phyloP scores from a whole-genome alignment of 2,888 invertebrate species.

The Anthrax anthrax region DNA sequence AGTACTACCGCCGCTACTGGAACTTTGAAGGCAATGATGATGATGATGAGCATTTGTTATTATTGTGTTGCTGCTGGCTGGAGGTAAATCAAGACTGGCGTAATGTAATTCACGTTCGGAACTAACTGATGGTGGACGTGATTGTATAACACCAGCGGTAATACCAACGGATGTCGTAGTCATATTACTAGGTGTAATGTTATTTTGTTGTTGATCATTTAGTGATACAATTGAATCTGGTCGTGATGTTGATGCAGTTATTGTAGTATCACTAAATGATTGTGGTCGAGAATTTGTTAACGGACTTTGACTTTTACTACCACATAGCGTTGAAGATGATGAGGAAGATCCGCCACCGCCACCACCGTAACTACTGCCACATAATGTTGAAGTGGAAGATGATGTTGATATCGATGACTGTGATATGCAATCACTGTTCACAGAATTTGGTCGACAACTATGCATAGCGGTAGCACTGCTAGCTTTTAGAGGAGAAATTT shows the following conservation, averaged over 20 bases:
- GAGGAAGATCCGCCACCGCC: conserved; percentile 13
- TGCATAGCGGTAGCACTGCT: conserved; percentile 5
- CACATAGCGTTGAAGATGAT: conserved; percentile 14
- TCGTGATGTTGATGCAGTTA: conserved; percentile 16
- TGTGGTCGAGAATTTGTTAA: conserved; percentile 11
- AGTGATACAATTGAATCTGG: too few relatives aligned
- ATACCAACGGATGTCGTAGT: neutral
- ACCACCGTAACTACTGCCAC: conserved; percentile 7
- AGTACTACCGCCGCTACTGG: conserved; percentile 16
- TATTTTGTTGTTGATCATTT: conserved; percentile 13
- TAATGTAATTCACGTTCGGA: conserved; percentile 44
- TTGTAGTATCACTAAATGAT: conserved; percentile 11
- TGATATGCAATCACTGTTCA: conserved; percentile 17
- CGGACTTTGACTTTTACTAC: conserved; percentile 16
- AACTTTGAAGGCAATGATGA: conserved; percentile 9
- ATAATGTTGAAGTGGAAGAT: conserved; percentile 17
- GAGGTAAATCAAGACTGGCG: conserved; percentile 47
- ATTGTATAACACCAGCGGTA: conserved; percentile 13
- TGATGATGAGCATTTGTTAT: conserved; percentile 17
- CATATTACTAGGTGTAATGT: neutral
- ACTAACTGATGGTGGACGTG: conserved; percentile 25
- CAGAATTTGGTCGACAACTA: conserved; percentile 20
- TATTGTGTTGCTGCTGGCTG: conserved; percentile 5
- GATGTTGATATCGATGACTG: conserved; percentile 15
- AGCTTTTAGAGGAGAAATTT: conserved; percentile 16